Percentiles rank a stretch among this genome's conserved stretches.
Conservation (phyloP, 1,140 invertebrate genomes). For the Chymomyza costata region DNA sequence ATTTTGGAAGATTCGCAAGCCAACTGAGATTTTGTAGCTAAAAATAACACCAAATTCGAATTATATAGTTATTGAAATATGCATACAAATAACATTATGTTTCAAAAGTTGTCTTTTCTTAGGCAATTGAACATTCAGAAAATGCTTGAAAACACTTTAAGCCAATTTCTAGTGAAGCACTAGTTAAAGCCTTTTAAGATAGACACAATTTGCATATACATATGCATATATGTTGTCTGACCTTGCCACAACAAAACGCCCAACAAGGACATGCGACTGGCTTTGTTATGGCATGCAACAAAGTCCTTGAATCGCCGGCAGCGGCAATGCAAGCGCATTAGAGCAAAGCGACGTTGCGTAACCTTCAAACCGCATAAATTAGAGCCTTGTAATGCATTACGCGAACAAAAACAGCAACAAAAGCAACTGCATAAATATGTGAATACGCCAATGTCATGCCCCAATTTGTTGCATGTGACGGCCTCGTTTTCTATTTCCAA, state of each 20-base stretch:
- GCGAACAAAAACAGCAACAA: slow-evolving; percentile 10
- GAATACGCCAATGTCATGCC: slow-evolving; percentile 51
- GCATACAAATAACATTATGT: too few relatives aligned
- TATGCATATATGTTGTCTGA: too few relatives aligned
- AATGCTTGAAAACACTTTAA: too few relatives aligned
- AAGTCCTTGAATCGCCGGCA: slow-evolving; percentile 28
- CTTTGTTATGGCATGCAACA: slow-evolving; percentile 9
- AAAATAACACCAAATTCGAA: too few relatives aligned
- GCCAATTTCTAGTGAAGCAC: too few relatives aligned
- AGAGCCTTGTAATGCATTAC: slow-evolving; percentile 57
- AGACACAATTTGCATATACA: slow-evolving; percentile 48
- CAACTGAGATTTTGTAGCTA: too few relatives aligned
- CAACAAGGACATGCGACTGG: slow-evolving; percentile 27
- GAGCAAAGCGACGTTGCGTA: slow-evolving; percentile 1
- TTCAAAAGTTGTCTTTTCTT: too few relatives aligned
- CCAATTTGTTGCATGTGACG: slow-evolving; percentile 51
- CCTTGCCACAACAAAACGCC: slow-evolving; percentile 29
- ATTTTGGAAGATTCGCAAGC: too few relatives aligned
- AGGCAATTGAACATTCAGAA: too few relatives aligned
- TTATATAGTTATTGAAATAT: too few relatives aligned
- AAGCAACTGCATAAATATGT: too few relatives aligned
- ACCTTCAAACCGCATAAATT: slow-evolving; percentile 34
- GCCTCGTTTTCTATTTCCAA: slow-evolving; percentile 51
- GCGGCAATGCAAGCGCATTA: background rate
- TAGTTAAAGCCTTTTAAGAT: too few relatives aligned